Evolutionary conservation across 2,113 vertebrate species (phyloP).

Genomic region (Mobula hypostoma): DNA sequence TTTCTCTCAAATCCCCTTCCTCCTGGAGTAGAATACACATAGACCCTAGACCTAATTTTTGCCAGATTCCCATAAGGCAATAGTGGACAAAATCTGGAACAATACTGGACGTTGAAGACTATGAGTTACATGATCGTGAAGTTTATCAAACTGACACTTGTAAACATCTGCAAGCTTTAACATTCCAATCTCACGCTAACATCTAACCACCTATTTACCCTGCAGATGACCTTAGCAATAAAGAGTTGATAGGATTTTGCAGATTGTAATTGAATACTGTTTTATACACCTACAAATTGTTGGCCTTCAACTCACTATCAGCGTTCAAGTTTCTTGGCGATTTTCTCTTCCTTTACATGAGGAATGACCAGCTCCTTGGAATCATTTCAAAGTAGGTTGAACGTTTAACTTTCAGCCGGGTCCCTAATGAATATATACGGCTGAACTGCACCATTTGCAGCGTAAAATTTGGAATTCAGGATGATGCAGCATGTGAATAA

Average conservation of each 20-base stretch:
- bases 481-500: background rate
- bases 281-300: background rate
- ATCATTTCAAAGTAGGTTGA: background rate
- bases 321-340: background rate
- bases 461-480: background rate
- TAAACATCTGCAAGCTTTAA: background rate
- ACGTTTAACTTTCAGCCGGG: background rate
- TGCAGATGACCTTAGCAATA: background rate
- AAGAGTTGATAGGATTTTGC: background rate
- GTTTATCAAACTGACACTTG: background rate
- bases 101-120: background rate
- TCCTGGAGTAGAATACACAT: background rate
- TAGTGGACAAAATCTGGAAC: background rate
- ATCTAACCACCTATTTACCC: background rate
- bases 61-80: background rate
- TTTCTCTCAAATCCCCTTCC: background rate
- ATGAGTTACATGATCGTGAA: background rate
- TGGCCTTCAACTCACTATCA: background rate
- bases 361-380: background rate
- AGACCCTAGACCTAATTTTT: background rate
- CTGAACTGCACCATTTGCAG: background rate
- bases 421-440: background rate
- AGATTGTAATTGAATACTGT: conserved; percentile 1
- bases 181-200: background rate
- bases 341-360: background rate